Base-by-base conservation (phyloP, 2,797 vertebrate species). In the Apogon talboti region DNA sequence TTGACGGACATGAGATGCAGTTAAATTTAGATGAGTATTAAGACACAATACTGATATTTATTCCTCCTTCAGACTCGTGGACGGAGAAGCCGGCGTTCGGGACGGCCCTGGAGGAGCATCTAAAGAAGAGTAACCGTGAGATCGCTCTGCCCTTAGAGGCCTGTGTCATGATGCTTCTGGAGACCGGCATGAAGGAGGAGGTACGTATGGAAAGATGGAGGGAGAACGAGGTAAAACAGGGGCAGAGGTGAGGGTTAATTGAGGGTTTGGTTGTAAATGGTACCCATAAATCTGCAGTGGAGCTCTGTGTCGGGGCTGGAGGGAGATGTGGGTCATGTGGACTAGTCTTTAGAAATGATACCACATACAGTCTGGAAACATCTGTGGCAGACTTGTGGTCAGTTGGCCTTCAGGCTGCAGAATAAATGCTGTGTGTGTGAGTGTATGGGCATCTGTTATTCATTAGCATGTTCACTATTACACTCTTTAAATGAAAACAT, bases 111-210 rank as follows among this genome's bases (percentile, higher is more conserved):
- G 97, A 98, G 71, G 98, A 99, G 66, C 98, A 99, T 60, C 93
- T 99, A 70, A 98, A 98, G 87, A 96, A 94, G 83, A 98, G 95
- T 0, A 91, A 94, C 76, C 93, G 97, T 0, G 97, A 99, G 73
- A 96, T 99, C 0, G 98, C 98, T 0, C 91, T 99, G 62, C 98
- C 97, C 0, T 81, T 99, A 0, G 98, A 99, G 84, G 98, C 98
- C 74, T 99, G 98, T 9, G 95, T 99, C 56, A 99, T 99, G 98
- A 96, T 99, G 95, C 95, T 99, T 24, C 90, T 99, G 88, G 97
- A 99, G 81, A 98, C 97, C 0, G 98, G 98, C 78, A 98, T 99
- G 97, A 97, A 93, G 74, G 97, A 99, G 87, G 97, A 99, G 97
- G 97, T 98, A 83, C 11, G 63, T 78, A 12, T 3, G 9, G 7